Conservation (phyloP, 2,113 vertebrate species). For the Amphiprion percula region DNA sequence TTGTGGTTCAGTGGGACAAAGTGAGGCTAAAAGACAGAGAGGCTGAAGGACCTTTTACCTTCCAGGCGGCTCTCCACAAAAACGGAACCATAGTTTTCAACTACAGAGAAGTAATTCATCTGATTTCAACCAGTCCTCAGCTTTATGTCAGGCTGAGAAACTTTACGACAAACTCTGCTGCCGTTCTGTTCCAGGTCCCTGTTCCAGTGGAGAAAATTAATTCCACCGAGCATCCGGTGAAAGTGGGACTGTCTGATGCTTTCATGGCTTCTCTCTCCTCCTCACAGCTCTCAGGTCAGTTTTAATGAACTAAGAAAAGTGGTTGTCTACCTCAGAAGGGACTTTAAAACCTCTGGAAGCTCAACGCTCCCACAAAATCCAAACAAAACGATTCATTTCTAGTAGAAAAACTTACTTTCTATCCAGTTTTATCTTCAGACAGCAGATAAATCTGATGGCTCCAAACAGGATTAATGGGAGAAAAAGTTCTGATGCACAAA, state of each 20-base stretch:
- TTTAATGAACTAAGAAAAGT: background rate
- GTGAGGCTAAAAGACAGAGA: conserved; percentile 90
- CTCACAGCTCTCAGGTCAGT: conserved; percentile 86
- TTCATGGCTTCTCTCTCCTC: conserved; percentile 89
- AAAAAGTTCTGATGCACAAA: no score
- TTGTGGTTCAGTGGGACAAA: conserved; percentile 93
- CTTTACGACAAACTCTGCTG: background rate
- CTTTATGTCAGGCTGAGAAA: background rate
- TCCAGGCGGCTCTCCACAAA: conserved; percentile 89
- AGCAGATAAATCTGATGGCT: no score
- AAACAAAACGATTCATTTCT: no score
- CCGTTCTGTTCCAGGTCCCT: conserved; percentile 85
- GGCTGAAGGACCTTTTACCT: conserved; percentile 89
- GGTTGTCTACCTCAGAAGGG: no score
- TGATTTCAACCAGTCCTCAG: conserved; percentile 29
- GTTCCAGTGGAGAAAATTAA: conserved; percentile 90
- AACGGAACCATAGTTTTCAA: conserved; percentile 90
- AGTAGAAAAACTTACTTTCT: no score
- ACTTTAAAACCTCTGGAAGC: no score
- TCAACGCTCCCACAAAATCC: no score
- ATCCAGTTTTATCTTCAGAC: no score
- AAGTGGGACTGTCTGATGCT: conserved; percentile 95
- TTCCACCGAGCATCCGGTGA: conserved; percentile 92
- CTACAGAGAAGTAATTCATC: conserved; percentile 87
- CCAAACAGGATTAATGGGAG: no score